Evolutionary conservation across 35 echinoderm and acorn worm genomes (phyloP), one percentile per base, ranked within the genome.

Genomic region (Lytechinus variegatus): DNA sequence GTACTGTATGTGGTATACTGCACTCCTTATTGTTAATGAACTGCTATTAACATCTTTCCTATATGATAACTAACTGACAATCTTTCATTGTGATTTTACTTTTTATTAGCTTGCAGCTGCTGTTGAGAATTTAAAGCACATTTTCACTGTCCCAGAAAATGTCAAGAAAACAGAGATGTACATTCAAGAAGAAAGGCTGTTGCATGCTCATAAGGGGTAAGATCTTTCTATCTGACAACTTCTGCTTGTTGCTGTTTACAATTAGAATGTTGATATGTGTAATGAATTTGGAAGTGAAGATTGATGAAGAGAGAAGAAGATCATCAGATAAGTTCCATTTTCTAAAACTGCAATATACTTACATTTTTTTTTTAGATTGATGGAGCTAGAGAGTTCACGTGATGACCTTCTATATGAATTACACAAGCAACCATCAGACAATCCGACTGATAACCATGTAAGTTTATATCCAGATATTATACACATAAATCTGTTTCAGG

Each of bases 381-480:
- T 98, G 97, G 98, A 99, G 28, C 91, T 99, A 53, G 97, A 98
- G 87, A 98, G 95, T 92, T 99, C 98, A 9, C 94, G 98, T 71
- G 97, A 99, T 95, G 98, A 99, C 89, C 94, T 99, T 10, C 94
- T 99, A 27, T 99, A 97, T 96, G 98, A 99, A 91, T 97, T 99
- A 27, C 98, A 99, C 96, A 99, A 99, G 87, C 96, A 97, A 44
- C 98, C 98, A 24, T 98, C 98, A 29, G 96, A 99, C 21, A 97
- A 98, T 10, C 95, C 96, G 3, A 96, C 95, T 3, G 98, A 98
- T 95, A 96, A 98, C 86, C 66, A 97, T 94, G 97, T 99, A 54
- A 97, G 97, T 87, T 10, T 21, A 44, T 21, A 14, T 19, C 1
- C 12, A 71, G 24, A 21, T 12, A 9, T 9, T 6, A 71, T 21